Evolutionary conservation across 2,888 invertebrate species (phyloP), one percentile per base, ranked within the genome.

Genomic region (Stenurella melanura): DNA sequence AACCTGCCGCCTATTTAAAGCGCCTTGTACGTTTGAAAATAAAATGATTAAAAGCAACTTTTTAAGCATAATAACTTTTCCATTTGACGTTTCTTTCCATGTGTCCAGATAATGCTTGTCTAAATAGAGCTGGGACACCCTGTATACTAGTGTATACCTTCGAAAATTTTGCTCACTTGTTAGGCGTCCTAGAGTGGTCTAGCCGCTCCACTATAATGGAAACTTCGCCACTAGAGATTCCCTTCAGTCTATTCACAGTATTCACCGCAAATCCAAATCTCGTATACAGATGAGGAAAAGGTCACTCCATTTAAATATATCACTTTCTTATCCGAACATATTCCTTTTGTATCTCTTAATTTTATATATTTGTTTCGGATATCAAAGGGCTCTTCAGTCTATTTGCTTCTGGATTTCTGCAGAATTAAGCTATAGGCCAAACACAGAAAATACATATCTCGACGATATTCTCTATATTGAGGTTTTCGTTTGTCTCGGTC

Each of bases 281-380:
- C 74, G 81, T 80, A 80, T 80, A 74, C 78, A 77, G 81, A 81
- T 81, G 81, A 78, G 81, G 76, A 78, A 78, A 78, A 77, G 79
- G 77, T 74, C 76, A 78, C 78, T 80, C 80, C 80, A 78, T 81
- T 78, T 81, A 74, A 79, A 81, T 79, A 75, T 75, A 80, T 80
- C 79, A 76, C 74, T 75, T 80, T 76, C 80, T 80, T 81, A 81
- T 81, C 74, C 69, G 34, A 58, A 17, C 57, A 69, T 38, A 69
- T 69, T 58, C 57, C 38, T 21, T 69, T 69, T 56, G 26, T 26
- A 57, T 69, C 34, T 15, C 79, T 80, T 80, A 80, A 82, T 82
- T 82, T 82, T 82, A 78, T 82, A 79, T 80, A 80, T 80, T 82
- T 77, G 80, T 76, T 76, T 67, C 17, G 21, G 42, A 68, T 79